Conservation (phyloP, 2,888 invertebrate species). For the Stenoptilia bipunctidactyla region DNA sequence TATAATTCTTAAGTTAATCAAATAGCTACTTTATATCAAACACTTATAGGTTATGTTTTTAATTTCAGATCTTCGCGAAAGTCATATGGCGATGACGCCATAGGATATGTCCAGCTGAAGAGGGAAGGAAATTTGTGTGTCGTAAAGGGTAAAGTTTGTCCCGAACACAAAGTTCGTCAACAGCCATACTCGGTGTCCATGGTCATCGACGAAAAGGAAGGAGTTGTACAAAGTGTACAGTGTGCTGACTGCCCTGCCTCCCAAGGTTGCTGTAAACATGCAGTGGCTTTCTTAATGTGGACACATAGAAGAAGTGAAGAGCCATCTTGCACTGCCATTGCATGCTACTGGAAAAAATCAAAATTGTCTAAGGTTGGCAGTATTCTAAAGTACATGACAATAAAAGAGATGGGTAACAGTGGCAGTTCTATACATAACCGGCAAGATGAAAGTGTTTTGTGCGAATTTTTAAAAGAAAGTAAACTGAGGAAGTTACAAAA, state of each 20-base stretch:
- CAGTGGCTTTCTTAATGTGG: slow-evolving; percentile 25
- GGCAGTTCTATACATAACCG: slow-evolving; percentile 12
- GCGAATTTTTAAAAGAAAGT: slow-evolving; percentile 7
- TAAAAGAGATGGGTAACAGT: slow-evolving; percentile 19
- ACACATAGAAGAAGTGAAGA: slow-evolving; percentile 23
- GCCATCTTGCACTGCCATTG: slow-evolving; percentile 7
- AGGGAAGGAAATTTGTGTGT: slow-evolving; percentile 1
- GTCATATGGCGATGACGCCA: slow-evolving; percentile 3
- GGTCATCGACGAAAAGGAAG: not conserved
- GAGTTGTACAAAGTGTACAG: not conserved
- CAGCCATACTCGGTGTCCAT: not conserved
- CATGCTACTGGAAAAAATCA: slow-evolving; percentile 27
- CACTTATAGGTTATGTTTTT: too few relatives aligned
- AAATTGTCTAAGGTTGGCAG: slow-evolving; percentile 21
- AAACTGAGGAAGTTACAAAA: slow-evolving; percentile 15
- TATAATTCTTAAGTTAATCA: too few relatives aligned
- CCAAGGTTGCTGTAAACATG: slow-evolving; percentile 25
- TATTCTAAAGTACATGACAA: slow-evolving; percentile 21
- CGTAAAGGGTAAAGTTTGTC: not conserved
- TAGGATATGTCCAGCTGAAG: slow-evolving; percentile 5
- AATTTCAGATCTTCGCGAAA: slow-evolving; percentile 2
- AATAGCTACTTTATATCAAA: too few relatives aligned
- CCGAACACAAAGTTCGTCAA: not conserved
- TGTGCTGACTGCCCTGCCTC: slow-evolving; percentile 10
- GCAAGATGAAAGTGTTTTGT: slow-evolving; percentile 6